Base-by-base conservation (phyloP, 2,797 vertebrate species). In the Sardinella longiceps region DNA sequence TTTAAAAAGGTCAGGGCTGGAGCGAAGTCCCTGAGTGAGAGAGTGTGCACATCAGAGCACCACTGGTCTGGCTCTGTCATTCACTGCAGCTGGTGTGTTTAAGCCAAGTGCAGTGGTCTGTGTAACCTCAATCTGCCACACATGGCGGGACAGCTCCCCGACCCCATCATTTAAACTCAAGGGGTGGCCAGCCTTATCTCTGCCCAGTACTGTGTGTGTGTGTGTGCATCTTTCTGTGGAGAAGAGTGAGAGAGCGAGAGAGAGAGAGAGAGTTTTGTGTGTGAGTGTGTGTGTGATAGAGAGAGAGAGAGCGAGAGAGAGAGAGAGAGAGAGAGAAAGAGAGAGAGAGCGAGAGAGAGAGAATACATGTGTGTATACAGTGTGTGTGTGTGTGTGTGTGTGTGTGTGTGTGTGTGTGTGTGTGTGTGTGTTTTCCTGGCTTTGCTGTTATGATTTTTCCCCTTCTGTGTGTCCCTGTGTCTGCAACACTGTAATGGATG, bases 181-280 rank as follows among this genome's bases (percentile, higher is more conserved):
- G 56, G 60, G 43, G 18, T 77, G 60, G 43, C 11, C 81, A 87
- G 70, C 80, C 84, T 58, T 87, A 81, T 25, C 83, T 87, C 43
- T 81, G 63, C n/a, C 23, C 82, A 82, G 50, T 82, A 20, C 33
- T 23, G 37, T 77, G 70, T 70, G 5, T 1, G 39, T 80, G 25
- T 70, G 53, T 43, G 80, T n/a, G n/a, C n/a, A n/a, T n/a, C n/a
- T n/a, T n/a, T n/a, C n/a, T n/a, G n/a, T n/a, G n/a, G n/a, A n/a
- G n/a, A n/a, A n/a, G n/a, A n/a, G n/a, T n/a, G n/a, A n/a, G n/a
- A n/a, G n/a, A n/a, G n/a, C n/a, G n/a, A n/a, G n/a, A n/a, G n/a
- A n/a, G n/a, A n/a, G n/a, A n/a, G n/a, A n/a, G n/a, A n/a, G n/a
- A n/a, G n/a, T n/a, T n/a, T n/a, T n/a, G n/a, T n/a, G n/a, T n/a